phyloP scores from a whole-genome alignment of 2,888 invertebrate genomes.

The Peribatodes rhomboidaria region DNA sequence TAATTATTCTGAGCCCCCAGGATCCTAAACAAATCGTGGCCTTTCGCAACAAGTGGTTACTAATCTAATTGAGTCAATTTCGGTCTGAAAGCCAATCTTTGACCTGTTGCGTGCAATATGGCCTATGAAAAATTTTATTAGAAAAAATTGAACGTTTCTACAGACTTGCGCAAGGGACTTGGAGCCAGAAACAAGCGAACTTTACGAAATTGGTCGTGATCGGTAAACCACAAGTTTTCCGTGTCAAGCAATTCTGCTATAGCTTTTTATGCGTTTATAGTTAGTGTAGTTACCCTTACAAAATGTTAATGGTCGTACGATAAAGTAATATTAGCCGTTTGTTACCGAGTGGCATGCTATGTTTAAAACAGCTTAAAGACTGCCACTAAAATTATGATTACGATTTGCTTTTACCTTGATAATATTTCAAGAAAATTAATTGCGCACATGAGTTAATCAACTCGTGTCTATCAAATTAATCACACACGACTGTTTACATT shows the following conservation, averaged over 20 bases:
- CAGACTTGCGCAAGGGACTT: conserved; percentile 67
- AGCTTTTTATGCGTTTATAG: conserved; percentile 13
- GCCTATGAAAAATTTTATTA: conserved; percentile 57
- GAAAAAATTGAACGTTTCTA: conserved; percentile 59
- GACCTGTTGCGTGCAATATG: conserved; percentile 56
- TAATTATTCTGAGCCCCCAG: conserved; percentile 32
- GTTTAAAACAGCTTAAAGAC: neutral
- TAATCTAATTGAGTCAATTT: conserved; percentile 41
- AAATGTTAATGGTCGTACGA: conserved; percentile 4
- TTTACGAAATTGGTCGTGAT: conserved; percentile 82
- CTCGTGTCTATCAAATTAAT: conserved; percentile 22
- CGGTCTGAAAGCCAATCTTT: conserved; percentile 43
- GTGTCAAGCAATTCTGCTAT: conserved; percentile 68
- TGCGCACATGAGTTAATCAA: conserved; percentile 9
- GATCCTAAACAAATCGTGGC: conserved; percentile 38
- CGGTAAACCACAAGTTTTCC: conserved; percentile 75
- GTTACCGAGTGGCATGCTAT: no score
- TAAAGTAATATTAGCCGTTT: conserved; percentile 5
- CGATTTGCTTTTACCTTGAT: neutral
- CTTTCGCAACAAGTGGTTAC: conserved; percentile 39
- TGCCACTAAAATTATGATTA: neutral
- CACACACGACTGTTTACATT: conserved; percentile 17
- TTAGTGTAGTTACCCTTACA: conserved; percentile 7
- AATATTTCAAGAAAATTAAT: conserved; percentile 8
- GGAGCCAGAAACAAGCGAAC: conserved; percentile 65